A percentile compares a stretch with the other conserved stretches of the same genome.
These are phyloP conservation scores for Poecile montanus DNA, from an alignment of 2,797 vertebrate genomes.

Conservation along the genomic window DNA sequence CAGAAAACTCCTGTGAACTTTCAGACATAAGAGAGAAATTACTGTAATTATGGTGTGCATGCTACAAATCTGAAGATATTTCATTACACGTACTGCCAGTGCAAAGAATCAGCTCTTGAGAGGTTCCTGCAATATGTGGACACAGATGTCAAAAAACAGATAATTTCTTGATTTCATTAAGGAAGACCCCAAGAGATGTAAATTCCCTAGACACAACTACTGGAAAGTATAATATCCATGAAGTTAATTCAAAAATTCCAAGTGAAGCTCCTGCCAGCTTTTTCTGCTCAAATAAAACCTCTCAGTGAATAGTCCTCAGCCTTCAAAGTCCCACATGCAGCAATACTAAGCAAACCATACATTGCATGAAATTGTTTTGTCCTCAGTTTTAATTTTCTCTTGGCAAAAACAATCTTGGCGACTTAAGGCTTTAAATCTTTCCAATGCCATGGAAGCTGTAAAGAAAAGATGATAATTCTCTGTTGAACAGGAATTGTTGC, in stretches of 20 bases:
- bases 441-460: not conserved
- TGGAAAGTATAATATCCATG: not conserved
- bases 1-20: not conserved
- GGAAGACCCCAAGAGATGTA: not conserved
- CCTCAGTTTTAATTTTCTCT: not conserved
- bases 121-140: not conserved
- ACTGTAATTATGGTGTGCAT: not conserved
- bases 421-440: not conserved
- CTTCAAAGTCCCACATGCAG: not conserved
- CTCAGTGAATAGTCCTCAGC: not conserved
- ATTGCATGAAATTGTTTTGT: not conserved
- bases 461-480: not conserved
- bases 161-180: not conserved
- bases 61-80: not conserved
- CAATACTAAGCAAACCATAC: not conserved
- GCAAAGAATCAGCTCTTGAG: not conserved
- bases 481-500: not conserved
- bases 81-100: rapidly evolving
- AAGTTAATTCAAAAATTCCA: not conserved
- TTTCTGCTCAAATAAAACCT: not conserved
- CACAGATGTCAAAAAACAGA: not conserved
- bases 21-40: not conserved
- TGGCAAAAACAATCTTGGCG: not conserved
- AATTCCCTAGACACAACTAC: not conserved
- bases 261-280: not conserved